Conservation (phyloP, 2,113 vertebrate species). For the Amphiprion percula region DNA sequence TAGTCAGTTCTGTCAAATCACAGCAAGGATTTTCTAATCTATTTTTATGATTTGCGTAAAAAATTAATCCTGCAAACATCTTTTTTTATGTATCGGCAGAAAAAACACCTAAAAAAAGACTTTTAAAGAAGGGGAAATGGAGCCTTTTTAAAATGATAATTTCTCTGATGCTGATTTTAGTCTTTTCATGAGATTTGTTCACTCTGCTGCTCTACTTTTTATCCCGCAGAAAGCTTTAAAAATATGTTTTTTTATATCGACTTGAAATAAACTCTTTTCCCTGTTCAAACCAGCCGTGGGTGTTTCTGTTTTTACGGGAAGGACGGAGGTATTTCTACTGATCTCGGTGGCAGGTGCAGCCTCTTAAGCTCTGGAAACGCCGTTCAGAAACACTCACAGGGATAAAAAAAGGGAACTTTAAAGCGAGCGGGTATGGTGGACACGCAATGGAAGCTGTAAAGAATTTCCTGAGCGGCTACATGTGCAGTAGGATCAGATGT, state of each 20-base stretch:
- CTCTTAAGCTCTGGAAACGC: constrained; percentile 33
- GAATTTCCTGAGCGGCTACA: constrained; percentile 68
- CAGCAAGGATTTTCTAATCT: too few species aligned
- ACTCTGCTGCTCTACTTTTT: background rate
- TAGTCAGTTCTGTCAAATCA: background rate
- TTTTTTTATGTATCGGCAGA: too few species aligned
- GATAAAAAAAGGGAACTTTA: constrained; percentile 84
- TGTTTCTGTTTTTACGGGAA: constrained; percentile 59
- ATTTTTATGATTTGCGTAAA: too few species aligned
- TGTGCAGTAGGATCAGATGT: constrained; percentile 67
- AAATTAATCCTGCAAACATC: too few species aligned
- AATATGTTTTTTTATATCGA: constrained; percentile 36
- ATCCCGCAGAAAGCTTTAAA: constrained; percentile 16
- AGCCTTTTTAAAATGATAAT: background rate
- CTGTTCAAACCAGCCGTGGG: constrained; percentile 60
- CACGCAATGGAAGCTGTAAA: constrained; percentile 48
- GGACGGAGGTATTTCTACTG: constrained; percentile 42
- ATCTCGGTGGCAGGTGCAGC: constrained; percentile 50
- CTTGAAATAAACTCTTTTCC: constrained; percentile 44
- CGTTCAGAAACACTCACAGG: constrained; percentile 30
- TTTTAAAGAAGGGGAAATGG: too few species aligned
- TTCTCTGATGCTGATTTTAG: too few species aligned
- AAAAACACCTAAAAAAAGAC: too few species aligned
- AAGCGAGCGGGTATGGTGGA: constrained; percentile 82
- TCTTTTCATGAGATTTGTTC: too few species aligned